These are phyloP conservation scores for Tipula confusa DNA, from an alignment of 2,888 invertebrate genomes.

Conservation along the genomic window DNA sequence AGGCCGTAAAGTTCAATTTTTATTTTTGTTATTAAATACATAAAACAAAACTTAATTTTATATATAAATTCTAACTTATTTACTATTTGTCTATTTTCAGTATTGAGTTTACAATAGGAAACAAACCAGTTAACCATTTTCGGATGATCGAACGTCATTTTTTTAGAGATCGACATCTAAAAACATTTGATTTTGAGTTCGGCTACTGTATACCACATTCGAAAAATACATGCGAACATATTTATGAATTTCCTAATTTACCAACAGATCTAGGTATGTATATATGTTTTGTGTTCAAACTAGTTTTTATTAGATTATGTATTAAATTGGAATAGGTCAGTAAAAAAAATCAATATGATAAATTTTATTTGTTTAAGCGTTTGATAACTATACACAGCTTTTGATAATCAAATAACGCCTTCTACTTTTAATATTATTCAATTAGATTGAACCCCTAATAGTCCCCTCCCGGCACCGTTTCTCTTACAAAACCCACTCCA, in stretches of 20 bases:
- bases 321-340: neutral
- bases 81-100: slow-evolving; percentile 52
- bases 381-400: neutral
- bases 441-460: neutral
- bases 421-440: neutral
- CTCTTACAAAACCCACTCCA: neutral
- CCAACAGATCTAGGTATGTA: slow-evolving; percentile 78
- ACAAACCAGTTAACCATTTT: slow-evolving; percentile 88
- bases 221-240: slow-evolving; percentile 96
- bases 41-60: too few relatives aligned
- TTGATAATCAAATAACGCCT: neutral
- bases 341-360: neutral
- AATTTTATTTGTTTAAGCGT: neutral
- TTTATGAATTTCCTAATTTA: slow-evolving; percentile 94
- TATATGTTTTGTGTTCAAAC: neutral
- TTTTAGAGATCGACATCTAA: slow-evolving; percentile 86
- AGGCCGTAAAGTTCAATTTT: too few relatives aligned
- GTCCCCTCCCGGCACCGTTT: neutral
- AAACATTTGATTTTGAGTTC: slow-evolving; percentile 99
- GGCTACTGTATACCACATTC: slow-evolving; percentile 98
- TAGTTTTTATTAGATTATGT: slow-evolving; percentile 31
- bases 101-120: slow-evolving; percentile 94
- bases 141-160: slow-evolving; percentile 98
- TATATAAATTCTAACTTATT: neutral
- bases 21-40: too few relatives aligned